Conservation (phyloP, 2,797 vertebrate species). For the Gymnothorax reevesii region DNA sequence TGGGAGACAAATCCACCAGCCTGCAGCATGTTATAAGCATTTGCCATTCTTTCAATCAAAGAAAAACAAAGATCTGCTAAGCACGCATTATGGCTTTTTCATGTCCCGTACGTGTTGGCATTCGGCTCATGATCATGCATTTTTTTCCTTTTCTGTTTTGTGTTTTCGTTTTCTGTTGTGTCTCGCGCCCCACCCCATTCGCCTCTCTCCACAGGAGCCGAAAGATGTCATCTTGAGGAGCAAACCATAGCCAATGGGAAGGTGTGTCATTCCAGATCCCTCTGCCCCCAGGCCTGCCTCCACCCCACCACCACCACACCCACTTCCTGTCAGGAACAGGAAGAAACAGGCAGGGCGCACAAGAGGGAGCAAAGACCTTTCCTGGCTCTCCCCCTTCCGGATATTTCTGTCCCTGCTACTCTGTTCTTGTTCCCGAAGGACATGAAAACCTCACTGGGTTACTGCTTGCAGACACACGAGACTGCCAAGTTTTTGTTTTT, state of each 20-base stretch:
- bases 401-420: conserved; percentile 48
- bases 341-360: conserved; percentile 35
- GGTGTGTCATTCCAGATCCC: conserved; percentile 74
- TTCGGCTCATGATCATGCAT: conserved; percentile 60
- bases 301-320: background rate
- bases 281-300: conserved; percentile 29
- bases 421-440: background rate
- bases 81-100: conserved; percentile 1
- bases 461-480: conserved; percentile 52
- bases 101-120: conserved; percentile 18
- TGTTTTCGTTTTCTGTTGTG: conserved; percentile 50
- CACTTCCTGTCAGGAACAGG: conserved; percentile 30
- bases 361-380: conserved; percentile 40
- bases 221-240: conserved; percentile 80
- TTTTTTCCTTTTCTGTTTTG: conserved; percentile 44
- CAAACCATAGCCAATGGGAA: conserved; percentile 53
- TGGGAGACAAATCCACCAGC: conserved; percentile 60
- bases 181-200: conserved; percentile 42
- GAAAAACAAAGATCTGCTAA: background rate
- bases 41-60: conserved; percentile 28
- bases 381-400: conserved; percentile 27
- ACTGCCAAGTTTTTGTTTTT: conserved; percentile 24
- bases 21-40: conserved; percentile 48
- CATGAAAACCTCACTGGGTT: conserved; percentile 60
- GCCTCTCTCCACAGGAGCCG: conserved; percentile 75